Evolutionary conservation across 2,797 vertebrate genomes (phyloP).

Genomic region (Pipistrellus pipistrellus): DNA sequence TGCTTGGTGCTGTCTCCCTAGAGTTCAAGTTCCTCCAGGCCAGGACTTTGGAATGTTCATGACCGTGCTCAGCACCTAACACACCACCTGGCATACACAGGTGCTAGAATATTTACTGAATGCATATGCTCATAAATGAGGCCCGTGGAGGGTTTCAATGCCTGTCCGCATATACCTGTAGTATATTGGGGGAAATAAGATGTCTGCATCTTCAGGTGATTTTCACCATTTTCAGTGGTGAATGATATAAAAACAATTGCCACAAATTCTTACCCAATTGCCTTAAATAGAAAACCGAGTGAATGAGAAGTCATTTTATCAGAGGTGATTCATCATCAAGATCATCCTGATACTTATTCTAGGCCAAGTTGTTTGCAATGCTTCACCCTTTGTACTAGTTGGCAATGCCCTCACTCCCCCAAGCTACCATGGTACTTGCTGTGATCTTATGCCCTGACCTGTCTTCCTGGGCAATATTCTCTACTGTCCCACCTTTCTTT

Average conservation of each 20-base stretch:
- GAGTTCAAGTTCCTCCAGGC: not conserved
- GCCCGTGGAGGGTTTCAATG: not conserved
- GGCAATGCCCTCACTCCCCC: not conserved
- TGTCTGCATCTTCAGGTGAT: not conserved
- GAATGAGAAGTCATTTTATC: not conserved
- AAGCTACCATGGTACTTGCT: not conserved
- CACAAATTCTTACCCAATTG: not conserved
- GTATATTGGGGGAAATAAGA: not conserved
- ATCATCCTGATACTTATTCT: not conserved
- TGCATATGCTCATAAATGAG: not conserved
- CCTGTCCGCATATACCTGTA: not conserved
- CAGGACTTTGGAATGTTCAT: not conserved
- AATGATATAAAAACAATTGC: not conserved
- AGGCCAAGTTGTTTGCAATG: not conserved
- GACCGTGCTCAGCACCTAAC: not conserved
- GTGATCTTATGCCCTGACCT: not conserved
- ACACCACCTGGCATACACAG: not conserved
- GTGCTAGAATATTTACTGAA: not conserved
- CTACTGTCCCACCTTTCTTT: not conserved
- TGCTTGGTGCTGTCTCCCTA: not conserved
- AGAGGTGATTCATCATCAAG: not conserved
- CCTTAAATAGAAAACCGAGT: constrained; percentile 18
- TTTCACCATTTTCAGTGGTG: not conserved
- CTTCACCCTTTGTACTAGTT: not conserved
- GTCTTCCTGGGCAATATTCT: not conserved